Evolutionary conservation across 1,140 invertebrate species (phyloP), one percentile per base, ranked within the genome.

Genomic region (Drosophila micromelanica): DNA sequence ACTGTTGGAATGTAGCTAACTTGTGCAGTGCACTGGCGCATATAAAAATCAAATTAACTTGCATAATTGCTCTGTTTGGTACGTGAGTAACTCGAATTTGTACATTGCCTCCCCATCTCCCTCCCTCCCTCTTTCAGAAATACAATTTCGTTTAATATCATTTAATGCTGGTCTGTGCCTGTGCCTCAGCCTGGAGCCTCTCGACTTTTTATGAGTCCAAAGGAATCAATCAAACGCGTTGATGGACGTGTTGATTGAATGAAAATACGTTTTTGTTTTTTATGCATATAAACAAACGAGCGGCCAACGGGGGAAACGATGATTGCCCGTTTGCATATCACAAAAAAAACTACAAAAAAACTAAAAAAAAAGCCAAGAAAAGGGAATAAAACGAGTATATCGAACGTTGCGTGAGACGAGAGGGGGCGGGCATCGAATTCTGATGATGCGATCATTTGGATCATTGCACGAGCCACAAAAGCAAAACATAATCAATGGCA

Each of bases 201-300:
- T 79, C 73, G 51, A 64, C 15, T 61, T 80, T 87, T 90, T 90
- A 90, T 85, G 84, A 85, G 80, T 80, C 80, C 78, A 78, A 76
- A 80, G 90, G 81, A 91, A 91, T 91, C 90, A 91, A 91, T 91
- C 90, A 91, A 91, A 91, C 67, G 74, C 78, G 76, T 80, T 91
- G 90, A 91, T 91, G 81, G 90, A 91, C 90, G 90, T 90, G 90
- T 91, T 91, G 90, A 91, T 91, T 91, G 90, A 91, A 91, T 91
- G 90, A 91, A 91, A 91, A 91, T 91, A 90, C 77, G 70, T 85
- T 79, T 70, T 89, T 90, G 80, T 89, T 89, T 84, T 89, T 89
- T 89, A 78, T 87, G 84, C 84, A 90, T 84, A 90, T 89, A 89
- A 89, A 90, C 85, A 90, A 89, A 89, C 76, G 67, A 27, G 64